phyloP scores from a whole-genome alignment of 1,140 invertebrate genomes.

The Lethocerus indicus region DNA sequence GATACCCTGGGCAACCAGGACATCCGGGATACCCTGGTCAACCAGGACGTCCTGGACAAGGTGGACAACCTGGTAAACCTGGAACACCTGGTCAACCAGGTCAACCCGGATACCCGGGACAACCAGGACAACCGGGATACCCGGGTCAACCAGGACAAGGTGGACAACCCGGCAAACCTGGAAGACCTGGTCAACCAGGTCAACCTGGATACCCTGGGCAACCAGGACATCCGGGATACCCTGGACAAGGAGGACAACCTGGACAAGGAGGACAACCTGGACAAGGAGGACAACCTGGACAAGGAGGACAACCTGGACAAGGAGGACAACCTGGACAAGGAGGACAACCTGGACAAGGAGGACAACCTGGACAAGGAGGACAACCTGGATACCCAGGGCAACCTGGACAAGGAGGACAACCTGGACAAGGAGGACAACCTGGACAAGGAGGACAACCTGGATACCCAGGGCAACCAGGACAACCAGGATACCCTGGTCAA shows the following conservation, averaged over 20 bases:
- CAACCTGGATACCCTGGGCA: constrained; percentile 16
- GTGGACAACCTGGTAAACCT: constrained; percentile 15
- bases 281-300: constrained; percentile 19
- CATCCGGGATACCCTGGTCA: constrained; percentile 13
- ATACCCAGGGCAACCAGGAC: constrained; percentile 17
- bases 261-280: constrained; percentile 18
- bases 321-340: constrained; percentile 17
- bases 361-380: constrained; percentile 10
- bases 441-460: constrained; percentile 17
- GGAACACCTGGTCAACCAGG: constrained; percentile 16
- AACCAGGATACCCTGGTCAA: constrained; percentile 16
- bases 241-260: constrained; percentile 15
- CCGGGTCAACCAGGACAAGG: constrained; percentile 17
- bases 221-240: constrained; percentile 18
- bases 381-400: constrained; percentile 15
- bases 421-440: constrained; percentile 18
- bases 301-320: constrained; percentile 19
- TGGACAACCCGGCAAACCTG: constrained; percentile 17
- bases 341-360: constrained; percentile 3
- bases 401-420: constrained; percentile 18
- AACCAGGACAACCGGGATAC: constrained; percentile 16
- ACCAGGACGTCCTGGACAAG: constrained; percentile 15
- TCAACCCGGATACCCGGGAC: constrained; percentile 17
- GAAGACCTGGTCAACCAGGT: constrained; percentile 16
- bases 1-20: constrained; percentile 17